Percentiles rank a stretch among this genome's conserved stretches.
Conservation (phyloP, 2,797 vertebrate genomes). For the Gambusia yucatana region DNA sequence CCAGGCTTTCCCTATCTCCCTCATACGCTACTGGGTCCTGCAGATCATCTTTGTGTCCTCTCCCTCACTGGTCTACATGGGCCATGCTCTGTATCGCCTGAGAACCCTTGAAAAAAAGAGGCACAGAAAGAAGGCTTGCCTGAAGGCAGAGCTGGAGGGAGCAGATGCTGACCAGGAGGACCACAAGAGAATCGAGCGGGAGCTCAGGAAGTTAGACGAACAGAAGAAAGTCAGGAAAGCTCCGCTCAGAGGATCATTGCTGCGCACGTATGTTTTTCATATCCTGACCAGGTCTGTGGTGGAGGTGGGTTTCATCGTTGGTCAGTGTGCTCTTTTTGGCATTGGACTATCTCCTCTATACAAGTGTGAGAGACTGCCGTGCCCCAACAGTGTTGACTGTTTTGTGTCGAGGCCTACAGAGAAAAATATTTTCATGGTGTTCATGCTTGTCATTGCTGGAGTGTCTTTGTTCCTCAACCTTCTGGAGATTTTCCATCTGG, state of each 20-base stretch:
- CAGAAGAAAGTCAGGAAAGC: constrained; percentile 92
- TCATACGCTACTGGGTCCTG: constrained; percentile 95
- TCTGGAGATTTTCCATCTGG: constrained; percentile 92
- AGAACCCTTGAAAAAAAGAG: constrained; percentile 91
- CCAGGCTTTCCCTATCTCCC: constrained; percentile 93
- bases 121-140: constrained; percentile 85
- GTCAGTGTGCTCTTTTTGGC: constrained; percentile 92
- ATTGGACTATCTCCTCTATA: constrained; percentile 89
- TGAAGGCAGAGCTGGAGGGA: constrained; percentile 88
- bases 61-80: constrained; percentile 95
- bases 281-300: constrained; percentile 92
- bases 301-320: constrained; percentile 93
- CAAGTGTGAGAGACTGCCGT: constrained; percentile 90
- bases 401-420: constrained; percentile 95
- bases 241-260: constrained; percentile 89
- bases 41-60: constrained; percentile 96
- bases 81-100: constrained; percentile 90
- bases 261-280: constrained; percentile 92
- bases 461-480: constrained; percentile 91
- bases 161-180: constrained; percentile 81
- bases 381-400: constrained; percentile 93
- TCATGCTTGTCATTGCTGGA: constrained; percentile 92
- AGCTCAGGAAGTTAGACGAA: constrained; percentile 90
- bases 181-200: constrained; percentile 87
- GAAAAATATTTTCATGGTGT: constrained; percentile 96